Conservation (phyloP, 1,140 invertebrate species). For the Temnothorax curvispinosus region DNA sequence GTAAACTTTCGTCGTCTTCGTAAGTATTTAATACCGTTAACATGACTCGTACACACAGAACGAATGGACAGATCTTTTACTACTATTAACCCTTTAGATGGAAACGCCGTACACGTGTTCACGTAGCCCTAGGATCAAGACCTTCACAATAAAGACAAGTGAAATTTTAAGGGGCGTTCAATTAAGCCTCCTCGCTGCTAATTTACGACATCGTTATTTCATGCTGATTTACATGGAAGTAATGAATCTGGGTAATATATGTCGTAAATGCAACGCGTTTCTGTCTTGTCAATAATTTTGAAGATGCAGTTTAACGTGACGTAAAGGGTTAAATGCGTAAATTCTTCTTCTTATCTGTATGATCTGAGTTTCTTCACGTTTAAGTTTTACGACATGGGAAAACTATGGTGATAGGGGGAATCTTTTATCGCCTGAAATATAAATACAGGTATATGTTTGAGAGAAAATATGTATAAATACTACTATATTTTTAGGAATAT, state of each 20-base stretch:
- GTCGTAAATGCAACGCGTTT: conserved; percentile 35
- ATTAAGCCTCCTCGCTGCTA: conserved; percentile 16
- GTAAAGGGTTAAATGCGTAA: conserved; percentile 8
- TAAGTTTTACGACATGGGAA: conserved; percentile 16
- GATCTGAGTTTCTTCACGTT: conserved; percentile 16
- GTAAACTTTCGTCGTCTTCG: conserved; percentile 20
- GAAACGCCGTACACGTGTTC: not conserved
- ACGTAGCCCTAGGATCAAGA: not conserved
- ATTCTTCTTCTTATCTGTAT: conserved; percentile 10
- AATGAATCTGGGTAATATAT: conserved; percentile 27
- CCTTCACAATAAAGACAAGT: conserved; percentile 37
- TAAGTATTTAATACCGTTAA: conserved; percentile 30
- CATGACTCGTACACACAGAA: not conserved
- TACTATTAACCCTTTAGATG: conserved; percentile 29
- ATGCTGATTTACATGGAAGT: conserved; percentile 22
- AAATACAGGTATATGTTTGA: not conserved
- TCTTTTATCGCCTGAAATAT: conserved; percentile 6
- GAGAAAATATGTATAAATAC: not conserved
- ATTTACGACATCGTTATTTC: conserved; percentile 48
- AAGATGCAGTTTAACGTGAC: conserved; percentile 18
- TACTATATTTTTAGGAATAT: conserved; percentile 27
- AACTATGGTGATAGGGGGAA: conserved; percentile 1
- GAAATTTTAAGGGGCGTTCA: conserved; percentile 44
- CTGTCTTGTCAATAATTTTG: conserved; percentile 44
- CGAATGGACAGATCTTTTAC: conserved; percentile 27